Evolutionary conservation across 2,888 invertebrate genomes (phyloP).

Genomic region (Tenthredo notha): DNA sequence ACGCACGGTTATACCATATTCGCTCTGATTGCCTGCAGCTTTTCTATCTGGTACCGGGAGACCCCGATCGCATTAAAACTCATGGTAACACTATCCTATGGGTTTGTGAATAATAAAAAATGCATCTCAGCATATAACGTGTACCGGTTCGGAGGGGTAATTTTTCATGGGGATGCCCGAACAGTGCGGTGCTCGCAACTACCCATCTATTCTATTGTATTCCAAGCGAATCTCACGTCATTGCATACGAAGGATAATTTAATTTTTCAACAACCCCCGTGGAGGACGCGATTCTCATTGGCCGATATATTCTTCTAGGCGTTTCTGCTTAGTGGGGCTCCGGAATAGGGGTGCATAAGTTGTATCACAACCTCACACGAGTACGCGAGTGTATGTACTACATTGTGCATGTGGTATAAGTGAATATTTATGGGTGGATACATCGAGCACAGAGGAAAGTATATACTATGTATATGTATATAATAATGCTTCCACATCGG

Average conservation of each 20-base stretch:
- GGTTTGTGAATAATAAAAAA: conserved; percentile 71
- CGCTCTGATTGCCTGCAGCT: not conserved
- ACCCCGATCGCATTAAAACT: conserved; percentile 35
- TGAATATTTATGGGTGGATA: not conserved
- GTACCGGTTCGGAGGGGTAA: conserved; percentile 41
- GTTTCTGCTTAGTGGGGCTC: not conserved
- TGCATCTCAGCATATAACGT: conserved; percentile 61
- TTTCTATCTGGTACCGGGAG: not conserved
- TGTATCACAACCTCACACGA: not conserved
- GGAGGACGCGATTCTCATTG: not conserved
- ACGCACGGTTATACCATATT: not conserved
- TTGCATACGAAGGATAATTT: conserved; percentile 69
- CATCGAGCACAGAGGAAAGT: not conserved
- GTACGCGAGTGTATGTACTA: not conserved
- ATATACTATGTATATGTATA: not conserved
- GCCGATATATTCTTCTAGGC: conserved; percentile 11
- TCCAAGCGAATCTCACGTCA: conserved; percentile 61
- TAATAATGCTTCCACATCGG: too few species aligned
- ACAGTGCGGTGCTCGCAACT: not conserved
- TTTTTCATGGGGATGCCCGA: conserved; percentile 32
- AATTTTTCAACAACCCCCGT: conserved; percentile 60
- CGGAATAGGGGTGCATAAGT: not conserved
- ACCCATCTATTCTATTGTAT: conserved; percentile 15
- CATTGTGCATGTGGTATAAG: not conserved
- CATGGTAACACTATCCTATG: conserved; percentile 59